Base-by-base conservation (phyloP, 30 jellyfish, hydroid and myxozoan genomes). In the Nemopilema nomurai region DNA sequence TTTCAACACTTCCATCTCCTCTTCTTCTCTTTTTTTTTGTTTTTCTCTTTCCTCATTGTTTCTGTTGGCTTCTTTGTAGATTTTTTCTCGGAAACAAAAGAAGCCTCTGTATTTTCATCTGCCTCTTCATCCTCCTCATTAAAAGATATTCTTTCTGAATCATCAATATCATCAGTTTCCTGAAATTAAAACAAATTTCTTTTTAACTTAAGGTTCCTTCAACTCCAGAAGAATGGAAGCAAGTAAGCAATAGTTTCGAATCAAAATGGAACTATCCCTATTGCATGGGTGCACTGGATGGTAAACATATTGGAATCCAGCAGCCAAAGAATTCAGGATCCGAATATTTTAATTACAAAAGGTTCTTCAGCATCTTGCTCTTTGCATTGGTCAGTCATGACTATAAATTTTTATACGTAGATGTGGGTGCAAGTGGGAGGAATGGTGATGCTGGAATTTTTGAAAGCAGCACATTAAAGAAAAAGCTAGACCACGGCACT, bases 381-480 rank as follows among this genome's bases (percentile, higher is more conserved):
- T 24, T 33, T 9, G 86, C 75, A 50, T 23, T 53, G 24, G 80
- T 63, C 18, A 65, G 71, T 24, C 21, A 28, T 21, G 69, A 79
- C 88, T 53, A 79, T 57, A 79, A 79, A 49, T 63, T 53, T 25
- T 19, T 79, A 25, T 79, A 23, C 64, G 88, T 63, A 13, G 79
- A 79, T 79, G 88, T 79, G 28, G 88, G 88, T 57, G 30, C 88
- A 8, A 17, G 52, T 24, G 82, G 88, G 20, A 50, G 82, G 28
- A 32, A 26, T 24, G 88, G 80, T 52, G 88, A 79, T 79, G 88
- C 88, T 63, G 88, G 88, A 57, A 28, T 79, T 17, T 79, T 52
- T 66, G 69, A 28, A 18, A 18, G 22, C 28, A 27, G 82, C 63
- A 30, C 29, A 8, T 26, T 41, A 29, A 63, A 51, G 66, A 18